A percentile compares a stretch with the other conserved stretches of the same genome.
Evolutionary conservation across 2,113 vertebrate genomes (phyloP).

Genomic region (Corynorhinus townsendii): DNA sequence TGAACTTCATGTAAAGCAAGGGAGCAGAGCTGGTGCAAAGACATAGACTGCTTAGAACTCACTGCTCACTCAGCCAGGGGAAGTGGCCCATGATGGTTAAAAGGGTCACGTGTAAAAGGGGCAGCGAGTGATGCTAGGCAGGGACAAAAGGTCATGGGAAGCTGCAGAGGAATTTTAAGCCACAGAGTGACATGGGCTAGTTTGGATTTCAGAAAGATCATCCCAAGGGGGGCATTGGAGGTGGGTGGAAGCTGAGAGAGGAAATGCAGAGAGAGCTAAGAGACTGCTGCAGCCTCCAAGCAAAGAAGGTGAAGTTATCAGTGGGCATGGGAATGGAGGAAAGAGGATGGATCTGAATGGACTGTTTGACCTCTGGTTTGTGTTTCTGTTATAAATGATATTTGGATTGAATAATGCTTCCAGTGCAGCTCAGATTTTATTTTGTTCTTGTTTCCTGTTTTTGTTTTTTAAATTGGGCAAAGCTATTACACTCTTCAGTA

Average conservation of each 20-base stretch:
- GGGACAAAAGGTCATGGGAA: neutral
- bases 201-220: neutral
- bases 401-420: neutral
- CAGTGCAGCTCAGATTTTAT: neutral
- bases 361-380: neutral
- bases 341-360: neutral
- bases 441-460: neutral
- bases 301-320: neutral
- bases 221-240: neutral
- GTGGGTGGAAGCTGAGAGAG: neutral
- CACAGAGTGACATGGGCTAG: neutral
- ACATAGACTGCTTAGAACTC: neutral
- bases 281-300: too few relatives aligned
- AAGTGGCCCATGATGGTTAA: neutral
- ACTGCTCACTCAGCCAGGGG: neutral
- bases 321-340: neutral
- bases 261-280: neutral
- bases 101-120: neutral
- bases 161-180: neutral
- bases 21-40: neutral
- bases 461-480: neutral
- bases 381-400: neutral
- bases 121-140: neutral
- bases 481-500: neutral
- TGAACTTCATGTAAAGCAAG: neutral